Conservation (phyloP, 2,113 vertebrate genomes). For the Pelusios castaneus region DNA sequence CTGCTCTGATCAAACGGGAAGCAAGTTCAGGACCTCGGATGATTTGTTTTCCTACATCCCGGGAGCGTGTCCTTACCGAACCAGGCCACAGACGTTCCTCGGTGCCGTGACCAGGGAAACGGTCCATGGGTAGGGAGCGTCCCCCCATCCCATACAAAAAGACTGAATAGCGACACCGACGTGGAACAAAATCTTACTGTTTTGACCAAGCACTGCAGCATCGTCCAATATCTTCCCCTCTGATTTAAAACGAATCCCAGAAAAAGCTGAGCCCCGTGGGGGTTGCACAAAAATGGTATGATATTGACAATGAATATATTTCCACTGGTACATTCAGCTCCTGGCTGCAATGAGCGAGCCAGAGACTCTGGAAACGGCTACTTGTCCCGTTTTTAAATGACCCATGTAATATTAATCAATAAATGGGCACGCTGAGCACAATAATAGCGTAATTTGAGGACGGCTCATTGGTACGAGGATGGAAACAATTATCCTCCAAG, state of each 20-base stretch:
- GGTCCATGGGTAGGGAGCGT: neutral
- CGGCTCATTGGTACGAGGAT: constrained; percentile 1
- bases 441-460: neutral
- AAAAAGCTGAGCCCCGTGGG: neutral
- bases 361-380: neutral
- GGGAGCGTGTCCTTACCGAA: neutral
- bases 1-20: neutral
- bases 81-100: neutral
- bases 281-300: neutral
- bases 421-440: neutral
- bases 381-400: neutral
- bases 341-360: neutral
- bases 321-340: neutral
- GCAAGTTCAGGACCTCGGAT: neutral
- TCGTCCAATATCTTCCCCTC: neutral
- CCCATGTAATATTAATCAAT: neutral
- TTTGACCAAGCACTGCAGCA: neutral
- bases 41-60: neutral
- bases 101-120: neutral
- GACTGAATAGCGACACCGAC: neutral
- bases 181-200: neutral
- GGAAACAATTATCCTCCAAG: constrained; percentile 8
- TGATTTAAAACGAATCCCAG: neutral
- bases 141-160: neutral
- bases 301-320: neutral